These are phyloP conservation scores for Microchirus variegatus DNA, from an alignment of 2,797 vertebrate genomes.

Conservation along the genomic window DNA sequence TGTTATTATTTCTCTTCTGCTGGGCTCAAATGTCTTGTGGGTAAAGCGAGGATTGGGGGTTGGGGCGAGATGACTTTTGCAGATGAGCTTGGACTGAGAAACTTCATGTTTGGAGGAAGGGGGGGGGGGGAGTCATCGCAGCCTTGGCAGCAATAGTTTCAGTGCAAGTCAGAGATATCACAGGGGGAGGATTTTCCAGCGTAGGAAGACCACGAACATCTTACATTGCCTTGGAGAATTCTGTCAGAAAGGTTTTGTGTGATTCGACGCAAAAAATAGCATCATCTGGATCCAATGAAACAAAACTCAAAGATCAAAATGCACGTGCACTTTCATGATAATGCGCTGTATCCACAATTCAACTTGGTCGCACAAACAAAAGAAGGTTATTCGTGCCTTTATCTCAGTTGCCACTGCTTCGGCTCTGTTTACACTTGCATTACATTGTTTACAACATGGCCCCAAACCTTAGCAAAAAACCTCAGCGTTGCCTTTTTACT, in stretches of 20 bases:
- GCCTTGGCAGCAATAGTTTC: conserved; percentile 47
- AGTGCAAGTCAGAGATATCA: conserved; percentile 53
- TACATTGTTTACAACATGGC: too few relatives aligned
- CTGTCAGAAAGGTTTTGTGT: conserved; percentile 10
- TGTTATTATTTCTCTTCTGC: conserved; percentile 52
- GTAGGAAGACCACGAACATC: conserved; percentile 53
- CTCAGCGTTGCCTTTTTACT: background rate
- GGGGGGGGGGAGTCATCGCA: conserved; percentile 45
- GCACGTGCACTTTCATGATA: background rate
- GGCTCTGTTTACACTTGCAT: too few relatives aligned
- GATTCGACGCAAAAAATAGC: background rate
- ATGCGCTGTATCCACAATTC: background rate
- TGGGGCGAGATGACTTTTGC: conserved; percentile 63
- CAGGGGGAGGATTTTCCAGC: conserved; percentile 51
- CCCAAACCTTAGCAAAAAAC: too few relatives aligned
- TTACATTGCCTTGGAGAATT: conserved; percentile 58
- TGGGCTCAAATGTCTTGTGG: conserved; percentile 37
- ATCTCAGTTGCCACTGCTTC: background rate
- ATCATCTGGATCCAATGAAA: too few relatives aligned
- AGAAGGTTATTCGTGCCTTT: conserved; percentile 6
- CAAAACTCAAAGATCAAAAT: too few relatives aligned
- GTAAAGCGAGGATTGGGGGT: conserved; percentile 1
- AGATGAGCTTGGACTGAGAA: conserved; percentile 61
- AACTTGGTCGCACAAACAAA: background rate
- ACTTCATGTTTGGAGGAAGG: conserved; percentile 48